Conservation (phyloP, 2,888 invertebrate species). For the Phyllotreta striolata region DNA sequence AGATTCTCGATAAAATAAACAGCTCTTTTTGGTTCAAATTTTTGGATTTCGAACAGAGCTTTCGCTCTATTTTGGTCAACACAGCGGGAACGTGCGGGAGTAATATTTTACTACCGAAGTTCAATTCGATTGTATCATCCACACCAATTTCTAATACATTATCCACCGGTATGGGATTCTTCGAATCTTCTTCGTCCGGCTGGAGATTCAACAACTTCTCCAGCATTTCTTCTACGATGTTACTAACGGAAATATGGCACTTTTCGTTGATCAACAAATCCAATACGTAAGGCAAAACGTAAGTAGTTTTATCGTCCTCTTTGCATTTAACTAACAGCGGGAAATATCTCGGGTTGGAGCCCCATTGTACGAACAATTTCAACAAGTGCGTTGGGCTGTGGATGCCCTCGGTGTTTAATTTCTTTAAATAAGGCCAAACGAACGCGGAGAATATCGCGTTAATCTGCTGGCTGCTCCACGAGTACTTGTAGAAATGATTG, state of each 20-base stretch:
- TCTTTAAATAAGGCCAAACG: conserved; percentile 81
- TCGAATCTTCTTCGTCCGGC: conserved; percentile 66
- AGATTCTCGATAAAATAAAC: conserved; percentile 77
- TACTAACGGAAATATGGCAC: conserved; percentile 71
- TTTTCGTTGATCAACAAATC: conserved; percentile 75
- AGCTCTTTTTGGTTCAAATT: conserved; percentile 75
- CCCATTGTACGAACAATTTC: conserved; percentile 82
- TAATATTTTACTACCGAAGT: conserved; percentile 77
- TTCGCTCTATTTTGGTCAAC: conserved; percentile 73
- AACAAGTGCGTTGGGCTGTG: conserved; percentile 84
- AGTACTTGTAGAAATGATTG: conserved; percentile 78
- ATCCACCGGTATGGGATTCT: conserved; percentile 56
- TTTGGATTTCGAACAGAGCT: conserved; percentile 68
- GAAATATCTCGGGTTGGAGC: conserved; percentile 80
- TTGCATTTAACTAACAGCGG: conserved; percentile 71
- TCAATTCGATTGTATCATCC: conserved; percentile 61
- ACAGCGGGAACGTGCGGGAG: conserved; percentile 77
- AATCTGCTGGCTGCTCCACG: conserved; percentile 75
- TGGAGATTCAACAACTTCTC: conserved; percentile 76
- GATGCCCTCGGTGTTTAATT: conserved; percentile 81
- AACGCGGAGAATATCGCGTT: conserved; percentile 78
- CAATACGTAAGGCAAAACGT: conserved; percentile 74
- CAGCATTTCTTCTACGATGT: conserved; percentile 75
- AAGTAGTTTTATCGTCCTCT: conserved; percentile 61
- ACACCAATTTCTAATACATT: conserved; percentile 58